These are phyloP conservation scores for Heteropelma amictum DNA, from an alignment of 2,888 invertebrate species.

Conservation along the genomic window DNA sequence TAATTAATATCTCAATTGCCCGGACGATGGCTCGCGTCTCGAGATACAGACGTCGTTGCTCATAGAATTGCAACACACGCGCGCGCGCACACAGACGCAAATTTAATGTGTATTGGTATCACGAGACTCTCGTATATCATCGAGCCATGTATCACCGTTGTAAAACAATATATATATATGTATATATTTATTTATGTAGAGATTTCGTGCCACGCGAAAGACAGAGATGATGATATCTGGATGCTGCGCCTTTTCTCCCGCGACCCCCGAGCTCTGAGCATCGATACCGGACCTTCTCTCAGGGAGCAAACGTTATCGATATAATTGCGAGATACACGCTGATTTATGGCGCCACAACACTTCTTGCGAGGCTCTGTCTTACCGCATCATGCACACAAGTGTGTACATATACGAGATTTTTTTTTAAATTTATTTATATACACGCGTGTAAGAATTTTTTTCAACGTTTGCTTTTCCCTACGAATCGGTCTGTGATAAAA, in stretches of 20 bases:
- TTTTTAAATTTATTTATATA: constrained; percentile 12
- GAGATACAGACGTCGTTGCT: constrained; percentile 49
- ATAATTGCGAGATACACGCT: constrained; percentile 71
- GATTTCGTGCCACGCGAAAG: constrained; percentile 37
- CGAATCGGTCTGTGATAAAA: neutral
- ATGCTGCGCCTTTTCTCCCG: constrained; percentile 24
- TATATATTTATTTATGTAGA: constrained; percentile 31
- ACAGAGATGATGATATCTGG: constrained; percentile 65
- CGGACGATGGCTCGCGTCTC: constrained; percentile 49
- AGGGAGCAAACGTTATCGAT: constrained; percentile 67
- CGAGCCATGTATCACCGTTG: constrained; percentile 30
- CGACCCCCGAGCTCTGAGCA: constrained; percentile 54
- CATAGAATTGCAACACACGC: constrained; percentile 41
- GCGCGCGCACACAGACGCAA: neutral
- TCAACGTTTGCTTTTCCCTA: neutral
- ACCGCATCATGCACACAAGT: no score
- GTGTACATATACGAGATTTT: neutral
- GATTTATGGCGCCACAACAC: constrained; percentile 64
- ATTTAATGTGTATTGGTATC: constrained; percentile 22
- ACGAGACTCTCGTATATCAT: constrained; percentile 46
- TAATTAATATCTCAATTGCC: constrained; percentile 57
- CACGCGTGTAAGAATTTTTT: constrained; percentile 26
- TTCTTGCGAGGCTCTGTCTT: constrained; percentile 46
- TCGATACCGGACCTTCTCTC: constrained; percentile 67
- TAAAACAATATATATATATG: constrained; percentile 29